Percentiles rank a stretch among this genome's conserved stretches.
Conservation (phyloP, 2,888 invertebrate genomes). For the Drosophila prostipennis region DNA sequence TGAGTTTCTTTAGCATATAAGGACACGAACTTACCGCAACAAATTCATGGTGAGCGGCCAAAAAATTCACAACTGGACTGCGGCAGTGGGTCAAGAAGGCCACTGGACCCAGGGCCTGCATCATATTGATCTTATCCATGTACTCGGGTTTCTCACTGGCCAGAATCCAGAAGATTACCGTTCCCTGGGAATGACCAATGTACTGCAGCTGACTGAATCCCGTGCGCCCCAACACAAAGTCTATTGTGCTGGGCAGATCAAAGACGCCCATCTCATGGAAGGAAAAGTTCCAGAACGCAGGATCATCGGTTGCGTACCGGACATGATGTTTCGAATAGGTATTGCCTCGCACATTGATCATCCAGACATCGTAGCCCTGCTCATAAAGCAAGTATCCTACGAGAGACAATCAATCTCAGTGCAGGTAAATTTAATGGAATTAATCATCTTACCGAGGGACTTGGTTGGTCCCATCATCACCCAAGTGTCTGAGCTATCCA, state of each 20-base stretch:
- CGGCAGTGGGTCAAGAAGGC: no score
- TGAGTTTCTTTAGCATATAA: background rate
- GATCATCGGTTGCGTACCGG: background rate
- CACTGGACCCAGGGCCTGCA: no score
- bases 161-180: no score
- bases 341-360: background rate
- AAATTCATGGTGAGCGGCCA: background rate
- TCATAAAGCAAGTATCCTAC: background rate
- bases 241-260: background rate
- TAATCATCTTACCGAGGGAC: background rate
- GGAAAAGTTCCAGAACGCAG: background rate
- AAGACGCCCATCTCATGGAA: background rate
- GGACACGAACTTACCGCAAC: background rate
- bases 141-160: no score
- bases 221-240: no score
- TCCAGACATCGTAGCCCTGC: slow-evolving; percentile 2
- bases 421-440: background rate
- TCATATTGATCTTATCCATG: no score
- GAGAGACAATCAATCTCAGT: background rate
- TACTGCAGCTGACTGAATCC: no score
- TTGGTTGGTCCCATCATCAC: background rate
- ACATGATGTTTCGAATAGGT: background rate
- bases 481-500: background rate
- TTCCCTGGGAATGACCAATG: no score
- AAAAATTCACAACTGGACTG: no score